Conservation (phyloP, 2,113 vertebrate genomes). For the Etheostoma spectabile region DNA sequence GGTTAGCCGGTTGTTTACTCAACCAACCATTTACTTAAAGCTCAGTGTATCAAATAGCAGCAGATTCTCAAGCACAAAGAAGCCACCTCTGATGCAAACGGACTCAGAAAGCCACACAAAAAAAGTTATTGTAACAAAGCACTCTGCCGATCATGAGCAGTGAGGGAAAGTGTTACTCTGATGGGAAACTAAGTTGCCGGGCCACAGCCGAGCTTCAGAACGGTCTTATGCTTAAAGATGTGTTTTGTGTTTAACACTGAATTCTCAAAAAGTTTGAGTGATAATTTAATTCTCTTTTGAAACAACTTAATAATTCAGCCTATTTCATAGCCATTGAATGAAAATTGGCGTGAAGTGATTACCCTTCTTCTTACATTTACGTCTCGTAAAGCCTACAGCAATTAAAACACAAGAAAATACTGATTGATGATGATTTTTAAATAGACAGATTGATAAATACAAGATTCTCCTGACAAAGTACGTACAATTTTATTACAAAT, state of each 20-base stretch:
- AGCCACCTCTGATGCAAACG: conserved; percentile 63
- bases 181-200: conserved; percentile 46
- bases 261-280: not conserved
- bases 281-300: not conserved
- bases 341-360: not conserved
- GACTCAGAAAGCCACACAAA: conserved; percentile 31
- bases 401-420: not conserved
- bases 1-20: conserved; percentile 47
- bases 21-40: conserved; percentile 29
- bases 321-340: not conserved
- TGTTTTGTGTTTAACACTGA: conserved; percentile 1
- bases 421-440: conserved; percentile 1
- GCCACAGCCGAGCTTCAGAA: conserved; percentile 5
- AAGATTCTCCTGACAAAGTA: conserved; percentile 60
- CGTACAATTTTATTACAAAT: conserved; percentile 85
- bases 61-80: conserved; percentile 33
- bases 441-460: conserved; percentile 39
- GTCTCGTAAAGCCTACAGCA: not conserved
- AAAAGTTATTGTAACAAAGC: conserved; percentile 48
- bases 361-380: not conserved
- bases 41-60: conserved; percentile 34
- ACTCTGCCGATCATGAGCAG: conserved; percentile 25
- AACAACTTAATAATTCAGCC: not conserved
- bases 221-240: not conserved
- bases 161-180: conserved; percentile 53